These are phyloP conservation scores for Phalangium opilio DNA, from an alignment of 2,888 invertebrate species.

Conservation along the genomic window DNA sequence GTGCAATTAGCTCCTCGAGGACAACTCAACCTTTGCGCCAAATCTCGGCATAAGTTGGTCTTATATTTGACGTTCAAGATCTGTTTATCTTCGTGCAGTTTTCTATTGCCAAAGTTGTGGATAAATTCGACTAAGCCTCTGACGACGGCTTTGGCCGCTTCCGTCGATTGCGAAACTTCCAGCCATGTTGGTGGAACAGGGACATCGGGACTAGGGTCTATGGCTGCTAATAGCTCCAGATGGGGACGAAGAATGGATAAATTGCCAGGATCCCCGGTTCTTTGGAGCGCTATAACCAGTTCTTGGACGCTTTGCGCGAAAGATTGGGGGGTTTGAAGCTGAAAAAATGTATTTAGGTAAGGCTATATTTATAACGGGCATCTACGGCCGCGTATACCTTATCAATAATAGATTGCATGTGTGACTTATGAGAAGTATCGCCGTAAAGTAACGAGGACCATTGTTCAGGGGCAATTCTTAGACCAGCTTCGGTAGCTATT, in stretches of 20 bases:
- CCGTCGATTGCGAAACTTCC: conserved; percentile 29
- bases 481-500: conserved; percentile 91
- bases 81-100: conserved; percentile 26
- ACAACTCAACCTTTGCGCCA: conserved; percentile 60
- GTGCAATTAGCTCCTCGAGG: conserved; percentile 75
- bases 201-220: conserved; percentile 67
- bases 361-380: too few relatives aligned
- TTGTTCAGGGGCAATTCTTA: conserved; percentile 93
- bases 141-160: conserved; percentile 42
- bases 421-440: conserved; percentile 84
- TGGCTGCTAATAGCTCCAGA: conserved; percentile 65
- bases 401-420: conserved; percentile 67
- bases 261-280: conserved; percentile 73
- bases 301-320: conserved; percentile 79
- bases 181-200: conserved; percentile 29
- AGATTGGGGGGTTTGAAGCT: conserved; percentile 81
- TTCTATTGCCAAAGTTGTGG: conserved; percentile 51
- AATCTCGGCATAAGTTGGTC: conserved; percentile 76
- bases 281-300: conserved; percentile 70
- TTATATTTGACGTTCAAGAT: conserved; percentile 57
- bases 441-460: conserved; percentile 95
- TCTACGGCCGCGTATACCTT: too few relatives aligned
- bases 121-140: conserved; percentile 61
- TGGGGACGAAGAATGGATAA: conserved; percentile 58
- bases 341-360: too few relatives aligned